Evolutionary conservation across 2,113 vertebrate species (phyloP).

Genomic region (Cardinalis cardinalis): DNA sequence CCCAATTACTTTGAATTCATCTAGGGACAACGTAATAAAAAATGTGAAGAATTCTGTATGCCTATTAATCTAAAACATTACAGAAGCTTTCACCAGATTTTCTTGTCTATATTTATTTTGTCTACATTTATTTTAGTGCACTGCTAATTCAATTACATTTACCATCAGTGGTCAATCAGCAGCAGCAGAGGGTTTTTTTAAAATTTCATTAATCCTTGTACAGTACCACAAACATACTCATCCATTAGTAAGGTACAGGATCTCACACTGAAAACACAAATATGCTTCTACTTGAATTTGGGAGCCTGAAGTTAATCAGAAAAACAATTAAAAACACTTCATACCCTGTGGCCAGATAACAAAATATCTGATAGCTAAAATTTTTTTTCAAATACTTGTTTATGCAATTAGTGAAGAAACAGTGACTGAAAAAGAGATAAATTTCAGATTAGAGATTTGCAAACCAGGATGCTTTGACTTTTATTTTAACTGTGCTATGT

Average conservation of each 20-base stretch:
- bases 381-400: background rate
- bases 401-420: slow-evolving; percentile 28
- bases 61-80: slow-evolving; percentile 86
- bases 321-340: slow-evolving; percentile 55
- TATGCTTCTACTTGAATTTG: slow-evolving; percentile 48
- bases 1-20: slow-evolving; percentile 99
- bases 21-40: slow-evolving; percentile 93
- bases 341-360: slow-evolving; percentile 41
- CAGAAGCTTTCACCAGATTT: slow-evolving; percentile 80
- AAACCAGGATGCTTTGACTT: slow-evolving; percentile 5
- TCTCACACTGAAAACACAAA: slow-evolving; percentile 50
- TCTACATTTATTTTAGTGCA: slow-evolving; percentile 78
- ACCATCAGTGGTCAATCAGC: slow-evolving; percentile 74
- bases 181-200: slow-evolving; percentile 45
- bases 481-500: background rate
- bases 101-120: slow-evolving; percentile 83
- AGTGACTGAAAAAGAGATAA: background rate
- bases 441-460: slow-evolving; percentile 11
- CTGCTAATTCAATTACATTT: slow-evolving; percentile 83
- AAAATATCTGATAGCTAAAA: slow-evolving; percentile 26
- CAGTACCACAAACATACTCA: slow-evolving; percentile 59
- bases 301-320: slow-evolving; percentile 53
- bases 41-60: slow-evolving; percentile 89
- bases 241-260: slow-evolving; percentile 50
- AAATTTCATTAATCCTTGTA: slow-evolving; percentile 74